phyloP scores from a whole-genome alignment of 2,113 vertebrate genomes.

The Hydrochoerus hydrochaeris region DNA sequence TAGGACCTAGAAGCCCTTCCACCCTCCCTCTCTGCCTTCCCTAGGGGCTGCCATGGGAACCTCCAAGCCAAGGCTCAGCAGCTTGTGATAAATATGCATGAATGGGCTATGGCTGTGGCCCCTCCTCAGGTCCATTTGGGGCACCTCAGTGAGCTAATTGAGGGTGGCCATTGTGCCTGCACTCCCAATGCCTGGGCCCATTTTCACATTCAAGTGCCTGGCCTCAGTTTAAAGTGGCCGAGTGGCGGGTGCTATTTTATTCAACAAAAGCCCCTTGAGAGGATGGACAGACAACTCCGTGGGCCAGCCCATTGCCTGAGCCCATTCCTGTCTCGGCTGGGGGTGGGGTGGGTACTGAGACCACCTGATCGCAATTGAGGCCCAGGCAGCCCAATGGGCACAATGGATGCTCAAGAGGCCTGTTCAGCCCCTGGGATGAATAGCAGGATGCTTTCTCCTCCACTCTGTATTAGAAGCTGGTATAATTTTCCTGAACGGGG shows the following conservation, averaged over 20 bases:
- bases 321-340: conserved; percentile 83
- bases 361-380: conserved; percentile 88
- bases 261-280: conserved; percentile 89
- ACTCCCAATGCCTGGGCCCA: conserved; percentile 83
- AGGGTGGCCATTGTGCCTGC: conserved; percentile 86
- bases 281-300: conserved; percentile 87
- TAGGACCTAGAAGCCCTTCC: conserved; percentile 40
- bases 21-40: not conserved
- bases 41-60: conserved; percentile 84
- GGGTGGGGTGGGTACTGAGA: conserved; percentile 54
- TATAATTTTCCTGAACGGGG: conserved; percentile 88
- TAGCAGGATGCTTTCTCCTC: conserved; percentile 84
- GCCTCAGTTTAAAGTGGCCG: conserved; percentile 88
- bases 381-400: conserved; percentile 67
- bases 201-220: conserved; percentile 89
- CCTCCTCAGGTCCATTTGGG: conserved; percentile 85
- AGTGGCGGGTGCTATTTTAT: conserved; percentile 89
- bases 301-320: conserved; percentile 87
- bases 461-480: conserved; percentile 80
- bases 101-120: conserved; percentile 82
- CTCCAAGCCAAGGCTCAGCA: conserved; percentile 64
- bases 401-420: conserved; percentile 75
- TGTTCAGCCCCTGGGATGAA: conserved; percentile 77
- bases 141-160: conserved; percentile 90
- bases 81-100: conserved; percentile 86